Percentiles rank a stretch among this genome's conserved stretches.
These are phyloP conservation scores for Gortyna flavago DNA, from an alignment of 2,888 invertebrate species.

Conservation along the genomic window DNA sequence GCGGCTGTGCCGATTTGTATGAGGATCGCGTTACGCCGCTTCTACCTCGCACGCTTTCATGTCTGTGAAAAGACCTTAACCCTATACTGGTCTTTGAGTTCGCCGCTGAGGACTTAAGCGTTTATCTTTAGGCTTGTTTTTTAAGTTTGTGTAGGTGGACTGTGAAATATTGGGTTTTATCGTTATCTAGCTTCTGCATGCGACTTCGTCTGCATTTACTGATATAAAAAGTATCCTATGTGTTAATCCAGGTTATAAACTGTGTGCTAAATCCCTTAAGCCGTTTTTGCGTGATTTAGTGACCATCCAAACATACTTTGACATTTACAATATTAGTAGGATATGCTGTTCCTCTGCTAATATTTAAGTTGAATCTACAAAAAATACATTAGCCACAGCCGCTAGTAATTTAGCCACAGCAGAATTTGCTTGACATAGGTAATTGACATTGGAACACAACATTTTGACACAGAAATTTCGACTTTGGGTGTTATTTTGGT, in stretches of 20 bases:
- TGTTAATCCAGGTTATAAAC: not conserved
- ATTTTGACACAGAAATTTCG: not conserved
- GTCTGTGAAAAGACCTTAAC: slow-evolving; percentile 66
- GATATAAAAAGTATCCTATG: not conserved
- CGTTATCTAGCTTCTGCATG: not conserved
- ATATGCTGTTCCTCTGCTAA: not conserved
- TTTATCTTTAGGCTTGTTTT: slow-evolving; percentile 55
- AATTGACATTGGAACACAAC: not conserved
- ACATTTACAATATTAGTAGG: not conserved
- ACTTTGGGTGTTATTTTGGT: no score
- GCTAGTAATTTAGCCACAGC: no score
- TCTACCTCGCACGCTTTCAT: slow-evolving; percentile 74
- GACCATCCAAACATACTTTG: not conserved
- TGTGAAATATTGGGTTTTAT: not conserved
- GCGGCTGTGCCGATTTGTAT: slow-evolving; percentile 73
- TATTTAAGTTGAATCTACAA: not conserved
- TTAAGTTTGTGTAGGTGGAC: slow-evolving; percentile 4
- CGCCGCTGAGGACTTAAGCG: slow-evolving; percentile 61
- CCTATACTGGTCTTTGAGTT: slow-evolving; percentile 68
- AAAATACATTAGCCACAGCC: not conserved
- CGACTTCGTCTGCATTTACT: not conserved
- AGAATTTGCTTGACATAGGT: not conserved
- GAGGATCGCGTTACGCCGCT: slow-evolving; percentile 79
- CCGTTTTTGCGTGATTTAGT: not conserved
- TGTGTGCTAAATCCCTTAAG: not conserved